Conservation (phyloP, 2,113 vertebrate species). For the Desmodus rotundus region DNA sequence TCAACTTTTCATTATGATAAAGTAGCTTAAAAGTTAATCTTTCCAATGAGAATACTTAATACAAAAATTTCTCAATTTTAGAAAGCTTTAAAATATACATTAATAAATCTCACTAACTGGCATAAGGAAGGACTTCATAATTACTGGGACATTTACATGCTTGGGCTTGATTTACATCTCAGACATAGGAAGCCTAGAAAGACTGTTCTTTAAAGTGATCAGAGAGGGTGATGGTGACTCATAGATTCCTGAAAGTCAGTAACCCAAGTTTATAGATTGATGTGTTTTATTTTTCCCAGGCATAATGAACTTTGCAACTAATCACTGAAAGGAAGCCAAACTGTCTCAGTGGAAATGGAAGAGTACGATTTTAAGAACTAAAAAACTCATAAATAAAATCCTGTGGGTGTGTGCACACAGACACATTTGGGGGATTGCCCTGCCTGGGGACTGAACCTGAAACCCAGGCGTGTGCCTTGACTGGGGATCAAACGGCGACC, state of each 20-base stretch:
- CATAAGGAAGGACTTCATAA: neutral
- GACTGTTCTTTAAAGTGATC: constrained; percentile 29
- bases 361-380: neutral
- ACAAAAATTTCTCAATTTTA: neutral
- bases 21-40: neutral
- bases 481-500: no score
- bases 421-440: neutral
- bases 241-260: constrained; percentile 42
- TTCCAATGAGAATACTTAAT: neutral
- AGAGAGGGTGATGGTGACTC: constrained; percentile 34
- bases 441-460: no score
- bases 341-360: neutral
- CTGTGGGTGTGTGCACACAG: rapidly evolving
- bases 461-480: no score
- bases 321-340: neutral
- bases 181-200: neutral
- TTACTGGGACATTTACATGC: neutral
- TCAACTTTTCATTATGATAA: constrained; percentile 12
- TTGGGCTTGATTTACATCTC: neutral
- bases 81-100: neutral
- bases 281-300: neutral
- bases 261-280: neutral
- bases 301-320: neutral
- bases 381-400: neutral
- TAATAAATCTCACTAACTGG: neutral